phyloP scores from a whole-genome alignment of 1,140 invertebrate genomes.

The Scaptomyza montana region DNA sequence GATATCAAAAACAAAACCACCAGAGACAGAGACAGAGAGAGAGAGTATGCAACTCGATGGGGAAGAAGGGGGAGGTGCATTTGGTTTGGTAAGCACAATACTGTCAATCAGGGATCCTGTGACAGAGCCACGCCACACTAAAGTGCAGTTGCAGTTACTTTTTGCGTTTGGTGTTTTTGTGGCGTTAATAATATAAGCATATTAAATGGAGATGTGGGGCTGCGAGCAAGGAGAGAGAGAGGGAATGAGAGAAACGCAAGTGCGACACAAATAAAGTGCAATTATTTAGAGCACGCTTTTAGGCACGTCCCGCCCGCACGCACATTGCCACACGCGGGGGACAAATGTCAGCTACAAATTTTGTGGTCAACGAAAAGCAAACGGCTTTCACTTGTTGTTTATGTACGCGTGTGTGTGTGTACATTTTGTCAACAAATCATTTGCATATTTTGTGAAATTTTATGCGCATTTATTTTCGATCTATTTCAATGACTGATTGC shows the following conservation, averaged over 20 bases:
- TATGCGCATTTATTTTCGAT: slow-evolving; percentile 15
- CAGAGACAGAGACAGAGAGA: background rate
- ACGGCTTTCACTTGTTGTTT: slow-evolving; percentile 32
- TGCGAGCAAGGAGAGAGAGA: background rate
- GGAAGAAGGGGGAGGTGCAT: background rate
- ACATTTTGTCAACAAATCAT: slow-evolving; percentile 68
- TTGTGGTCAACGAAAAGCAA: slow-evolving; percentile 60
- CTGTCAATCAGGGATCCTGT: slow-evolving; percentile 35
- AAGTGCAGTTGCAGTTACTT: slow-evolving; percentile 49
- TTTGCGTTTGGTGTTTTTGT: slow-evolving; percentile 48
- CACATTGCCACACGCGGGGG: background rate
- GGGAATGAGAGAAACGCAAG: slow-evolving; percentile 29
- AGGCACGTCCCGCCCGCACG: slow-evolving; percentile 12
- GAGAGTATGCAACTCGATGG: background rate
- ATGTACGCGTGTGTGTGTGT: slow-evolving; percentile 1
- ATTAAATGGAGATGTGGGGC: background rate
- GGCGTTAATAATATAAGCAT: slow-evolving; percentile 40
- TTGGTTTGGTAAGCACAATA: background rate
- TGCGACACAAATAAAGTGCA: slow-evolving; percentile 67
- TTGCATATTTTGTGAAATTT: slow-evolving; percentile 54
- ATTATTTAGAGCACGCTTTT: slow-evolving; percentile 75
- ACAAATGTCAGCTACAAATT: slow-evolving; percentile 55
- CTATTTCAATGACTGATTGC: slow-evolving; percentile 11
- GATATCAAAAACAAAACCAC: slow-evolving; percentile 37
- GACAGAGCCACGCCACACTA: slow-evolving; percentile 4